Base-by-base conservation (phyloP, 1,140 invertebrate genomes). In the Heterodera carotae region DNA sequence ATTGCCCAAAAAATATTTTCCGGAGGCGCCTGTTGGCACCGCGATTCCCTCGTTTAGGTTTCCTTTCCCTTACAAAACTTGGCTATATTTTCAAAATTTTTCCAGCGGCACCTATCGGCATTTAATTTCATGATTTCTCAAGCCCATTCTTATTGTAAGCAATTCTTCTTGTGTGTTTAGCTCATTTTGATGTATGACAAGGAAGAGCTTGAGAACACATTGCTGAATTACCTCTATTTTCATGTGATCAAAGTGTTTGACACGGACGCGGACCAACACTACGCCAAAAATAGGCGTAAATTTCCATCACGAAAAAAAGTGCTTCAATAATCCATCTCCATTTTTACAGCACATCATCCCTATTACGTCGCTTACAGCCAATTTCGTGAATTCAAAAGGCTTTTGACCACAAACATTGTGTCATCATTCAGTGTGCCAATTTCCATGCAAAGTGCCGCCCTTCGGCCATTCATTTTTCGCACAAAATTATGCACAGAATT, bases 221-320 rank as follows among this genome's bases (percentile, higher is more conserved):
- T 71, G 48, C 31, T 48, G 29, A 59, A 71, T 43, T 71, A 71
- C 59, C 43, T 59, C 29, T 71, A 71, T 71, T 71, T 71, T 22
- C 69, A 71, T 71, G 36, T 36, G 2, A 7, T 71, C 22, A 71
- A 71, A 71, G 59, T 71, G 59, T 71, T 71, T 8, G 59, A 71
- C 33, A 2, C 69, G 29, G 33, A 71, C n/a, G 69, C 69, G 31
- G 69, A 71, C 29, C 59, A 71, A 31, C 39, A 48, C 29, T 71
- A 56, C 48, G 69, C 69, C 22, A 71, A 71, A 8, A 22, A 18
- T 31, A n/a, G 31, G 48, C 31, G 69, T 71, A 48, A 56, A 56
- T 18, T 43, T 43, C 2, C n/a, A n/a, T n/a, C n/a, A n/a, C n/a
- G n/a, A 39, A 39, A 39, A 39, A 39, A 39, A 39, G 10, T 39